Evolutionary conservation across 2,797 vertebrate species (phyloP).

Genomic region (Sebastes baramenuke): DNA sequence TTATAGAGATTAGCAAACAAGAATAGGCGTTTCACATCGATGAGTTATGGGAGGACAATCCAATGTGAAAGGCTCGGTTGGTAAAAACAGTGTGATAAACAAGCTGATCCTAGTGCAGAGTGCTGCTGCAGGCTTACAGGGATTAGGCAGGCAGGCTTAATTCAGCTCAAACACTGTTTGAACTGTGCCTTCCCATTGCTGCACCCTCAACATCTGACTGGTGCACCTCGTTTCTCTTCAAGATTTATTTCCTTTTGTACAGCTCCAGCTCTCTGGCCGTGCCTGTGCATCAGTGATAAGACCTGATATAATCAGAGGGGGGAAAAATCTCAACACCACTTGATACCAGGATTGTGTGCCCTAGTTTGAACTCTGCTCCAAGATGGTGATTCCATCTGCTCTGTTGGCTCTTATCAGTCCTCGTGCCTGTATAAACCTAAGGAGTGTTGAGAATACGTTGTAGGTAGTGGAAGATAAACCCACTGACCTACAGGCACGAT

Average conservation of each 20-base stretch:
- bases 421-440: slow-evolving; percentile 22
- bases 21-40: slow-evolving; percentile 37
- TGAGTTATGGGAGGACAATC: slow-evolving; percentile 57
- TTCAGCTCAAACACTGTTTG: slow-evolving; percentile 78
- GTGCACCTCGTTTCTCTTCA: slow-evolving; percentile 38
- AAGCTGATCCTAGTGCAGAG: slow-evolving; percentile 75
- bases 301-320: slow-evolving; percentile 23
- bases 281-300: slow-evolving; percentile 56
- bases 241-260: slow-evolving; percentile 20
- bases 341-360: slow-evolving; percentile 44
- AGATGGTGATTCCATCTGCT: slow-evolving; percentile 33
- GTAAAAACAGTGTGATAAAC: slow-evolving; percentile 76
- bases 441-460: neutral
- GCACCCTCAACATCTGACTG: slow-evolving; percentile 52
- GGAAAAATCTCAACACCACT: slow-evolving; percentile 14
- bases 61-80: slow-evolving; percentile 57
- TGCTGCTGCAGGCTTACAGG: slow-evolving; percentile 76
- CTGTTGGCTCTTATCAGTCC: slow-evolving; percentile 24
- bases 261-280: slow-evolving; percentile 23
- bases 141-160: slow-evolving; percentile 81
- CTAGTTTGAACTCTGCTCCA: slow-evolving; percentile 57
- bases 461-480: slow-evolving; percentile 46
- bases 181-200: slow-evolving; percentile 72
- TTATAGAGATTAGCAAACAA: slow-evolving; percentile 35
- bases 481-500: slow-evolving; percentile 28